A percentile compares a stretch with the other conserved stretches of the same genome.
Conservation (phyloP, 1,140 invertebrate species). For the Drosophila subpulchrella region DNA sequence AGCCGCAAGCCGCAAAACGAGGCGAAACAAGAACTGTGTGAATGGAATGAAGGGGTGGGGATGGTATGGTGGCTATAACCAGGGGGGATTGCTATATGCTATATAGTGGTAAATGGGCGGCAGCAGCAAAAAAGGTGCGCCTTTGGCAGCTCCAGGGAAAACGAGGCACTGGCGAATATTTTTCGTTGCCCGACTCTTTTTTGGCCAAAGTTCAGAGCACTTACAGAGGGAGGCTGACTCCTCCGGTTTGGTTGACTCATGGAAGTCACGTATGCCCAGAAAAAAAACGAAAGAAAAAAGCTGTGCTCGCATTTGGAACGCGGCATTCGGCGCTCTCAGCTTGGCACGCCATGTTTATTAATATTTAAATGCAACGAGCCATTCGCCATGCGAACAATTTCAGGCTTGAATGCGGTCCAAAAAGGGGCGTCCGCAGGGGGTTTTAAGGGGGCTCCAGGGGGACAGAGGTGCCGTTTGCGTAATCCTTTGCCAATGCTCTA, state of each 20-base stretch:
- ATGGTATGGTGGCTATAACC: not conserved
- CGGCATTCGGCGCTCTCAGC: constrained; percentile 73
- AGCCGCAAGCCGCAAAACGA: constrained; percentile 40
- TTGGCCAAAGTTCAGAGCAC: constrained; percentile 71
- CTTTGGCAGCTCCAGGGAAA: constrained; percentile 36
- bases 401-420: constrained; percentile 67
- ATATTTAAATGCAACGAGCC: constrained; percentile 82
- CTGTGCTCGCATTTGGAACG: constrained; percentile 56
- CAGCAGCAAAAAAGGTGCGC: constrained; percentile 52
- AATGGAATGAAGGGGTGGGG: constrained; percentile 45
- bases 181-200: constrained; percentile 72
- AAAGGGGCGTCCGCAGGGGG: not conserved
- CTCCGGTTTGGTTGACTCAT: constrained; percentile 66
- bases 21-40: constrained; percentile 59
- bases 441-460: constrained; percentile 1
- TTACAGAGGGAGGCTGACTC: constrained; percentile 18
- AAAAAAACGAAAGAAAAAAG: constrained; percentile 45
- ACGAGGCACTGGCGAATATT: constrained; percentile 32
- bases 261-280: constrained; percentile 70
- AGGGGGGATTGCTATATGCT: not conserved
- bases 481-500: constrained; percentile 59
- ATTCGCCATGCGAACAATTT: constrained; percentile 73
- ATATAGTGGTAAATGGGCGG: constrained; percentile 30
- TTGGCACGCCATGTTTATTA: constrained; percentile 81
- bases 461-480: constrained; percentile 37